Base-by-base conservation (phyloP, 1,140 invertebrate genomes). In the Radopholus similis region DNA sequence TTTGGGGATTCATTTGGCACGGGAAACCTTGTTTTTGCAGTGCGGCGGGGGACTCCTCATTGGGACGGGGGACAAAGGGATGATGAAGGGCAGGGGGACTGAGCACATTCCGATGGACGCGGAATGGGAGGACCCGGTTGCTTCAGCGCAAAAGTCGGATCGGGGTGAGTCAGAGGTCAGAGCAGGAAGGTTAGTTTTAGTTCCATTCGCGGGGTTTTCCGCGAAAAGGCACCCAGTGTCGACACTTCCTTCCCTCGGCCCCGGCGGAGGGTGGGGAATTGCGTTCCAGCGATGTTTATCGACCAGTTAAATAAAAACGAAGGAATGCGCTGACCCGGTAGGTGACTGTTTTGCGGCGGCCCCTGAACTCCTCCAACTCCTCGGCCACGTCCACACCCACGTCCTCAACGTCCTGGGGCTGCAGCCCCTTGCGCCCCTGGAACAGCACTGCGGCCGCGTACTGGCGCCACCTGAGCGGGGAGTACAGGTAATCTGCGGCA, bases 401-500 rank as follows among this genome's bases (percentile, higher is more conserved):
- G 35, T 4, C 0, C 30, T 54, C 6, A 54, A n/a, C n/a, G 35
- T 54, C 44, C 4, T 62, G 21, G 21, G 59, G 49, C 11, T 21
- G 4, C 9, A 47, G 9, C 13, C 40, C 49, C 21, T 47, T 47
- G 34, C 59, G 40, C 32, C 21, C 40, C 21, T 49, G 40, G 18
- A 49, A 21, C 32, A 62, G 11, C 32, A 34, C 42, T 0, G 59
- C 40, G 8, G 49, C 40, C 15, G 59, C 59, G 30, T 62, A 62
- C 49, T 62, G 59, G 30, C 59, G 59, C 59, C 59, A 62, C 35
- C 59, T 62, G n/a, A 21, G 30, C 30, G 47, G 4, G 28, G 15
- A 18, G 37, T 47, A 21, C 28, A n/a, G 23, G 23, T 28, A 35
- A 21, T 63, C 18, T 56, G 49, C 67, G 68, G 37, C 66, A 75